phyloP scores from a whole-genome alignment of 2,113 vertebrate genomes.

The Abramis brama region DNA sequence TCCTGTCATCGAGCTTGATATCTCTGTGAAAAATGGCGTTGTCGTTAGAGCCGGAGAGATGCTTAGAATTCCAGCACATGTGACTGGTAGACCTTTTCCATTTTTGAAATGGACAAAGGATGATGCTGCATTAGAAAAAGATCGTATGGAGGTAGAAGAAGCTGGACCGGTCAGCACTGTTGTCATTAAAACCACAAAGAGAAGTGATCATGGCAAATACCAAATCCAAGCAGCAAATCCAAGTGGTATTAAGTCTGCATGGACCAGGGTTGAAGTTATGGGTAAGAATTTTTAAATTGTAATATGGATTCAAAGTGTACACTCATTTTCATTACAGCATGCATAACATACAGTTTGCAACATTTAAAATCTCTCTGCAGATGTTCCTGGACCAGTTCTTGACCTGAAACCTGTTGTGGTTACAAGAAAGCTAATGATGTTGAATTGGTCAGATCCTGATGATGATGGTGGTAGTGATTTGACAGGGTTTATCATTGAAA shows the following conservation, averaged over 20 bases:
- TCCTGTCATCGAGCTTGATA: slow-evolving; percentile 88
- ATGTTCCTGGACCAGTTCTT: slow-evolving; percentile 92
- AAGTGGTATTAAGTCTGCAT: slow-evolving; percentile 87
- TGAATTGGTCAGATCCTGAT: slow-evolving; percentile 96
- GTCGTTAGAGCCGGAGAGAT: slow-evolving; percentile 89
- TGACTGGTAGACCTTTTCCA: slow-evolving; percentile 90
- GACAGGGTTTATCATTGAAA: slow-evolving; percentile 90
- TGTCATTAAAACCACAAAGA: slow-evolving; percentile 80
- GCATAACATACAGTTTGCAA: neutral
- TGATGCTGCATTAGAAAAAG: slow-evolving; percentile 86
- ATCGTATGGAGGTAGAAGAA: slow-evolving; percentile 84
- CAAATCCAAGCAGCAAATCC: slow-evolving; percentile 89
- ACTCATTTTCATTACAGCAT: neutral
- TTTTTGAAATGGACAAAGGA: slow-evolving; percentile 86
- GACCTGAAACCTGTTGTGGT: slow-evolving; percentile 96
- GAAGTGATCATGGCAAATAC: slow-evolving; percentile 93
- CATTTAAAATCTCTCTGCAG: slow-evolving; percentile 65
- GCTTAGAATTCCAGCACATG: slow-evolving; percentile 85
- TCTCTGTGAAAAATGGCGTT: slow-evolving; percentile 85
- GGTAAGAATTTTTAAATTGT: slow-evolving; percentile 76
- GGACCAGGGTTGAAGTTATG: slow-evolving; percentile 87
- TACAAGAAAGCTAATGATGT: slow-evolving; percentile 95
- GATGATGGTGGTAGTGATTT: slow-evolving; percentile 96
- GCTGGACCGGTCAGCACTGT: slow-evolving; percentile 85
- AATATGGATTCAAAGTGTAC: neutral